These are phyloP conservation scores for Agrochola macilenta DNA, from an alignment of 2,888 invertebrate species.

Conservation along the genomic window DNA sequence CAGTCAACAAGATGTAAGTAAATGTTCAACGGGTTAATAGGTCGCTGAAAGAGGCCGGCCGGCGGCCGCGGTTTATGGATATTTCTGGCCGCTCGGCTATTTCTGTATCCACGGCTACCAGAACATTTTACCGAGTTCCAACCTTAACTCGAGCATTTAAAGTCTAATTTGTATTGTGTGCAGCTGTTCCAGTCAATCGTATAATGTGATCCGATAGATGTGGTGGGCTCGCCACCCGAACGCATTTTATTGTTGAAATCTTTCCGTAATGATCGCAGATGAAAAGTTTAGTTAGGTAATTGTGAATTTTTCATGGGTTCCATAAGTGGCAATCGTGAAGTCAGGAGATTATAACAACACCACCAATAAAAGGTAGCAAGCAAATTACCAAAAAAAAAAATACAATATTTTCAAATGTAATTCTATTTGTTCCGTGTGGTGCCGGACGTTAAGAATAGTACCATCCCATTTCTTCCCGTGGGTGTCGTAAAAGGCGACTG, in stretches of 20 bases:
- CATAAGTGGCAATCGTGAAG: background rate
- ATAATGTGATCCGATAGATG: conserved; percentile 51
- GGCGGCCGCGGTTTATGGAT: conserved; percentile 60
- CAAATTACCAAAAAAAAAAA: background rate
- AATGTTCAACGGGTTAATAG: conserved; percentile 63
- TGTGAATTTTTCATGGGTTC: background rate
- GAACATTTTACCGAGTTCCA: conserved; percentile 27
- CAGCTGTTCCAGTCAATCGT: conserved; percentile 43
- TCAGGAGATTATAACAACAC: background rate
- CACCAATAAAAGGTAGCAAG: background rate
- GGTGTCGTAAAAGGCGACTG: no score
- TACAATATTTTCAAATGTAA: no score
- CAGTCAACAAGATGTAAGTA: conserved; percentile 42
- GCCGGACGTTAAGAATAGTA: no score
- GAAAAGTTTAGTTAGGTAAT: background rate
- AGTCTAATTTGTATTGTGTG: conserved; percentile 45
- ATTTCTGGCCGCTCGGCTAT: conserved; percentile 67
- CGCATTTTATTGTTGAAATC: conserved; percentile 46
- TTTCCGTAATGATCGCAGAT: conserved; percentile 31
- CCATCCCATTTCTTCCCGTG: no score
- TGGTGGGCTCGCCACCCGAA: conserved; percentile 41
- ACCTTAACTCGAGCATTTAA: conserved; percentile 45
- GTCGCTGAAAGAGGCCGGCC: conserved; percentile 60
- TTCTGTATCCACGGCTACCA: conserved; percentile 48
- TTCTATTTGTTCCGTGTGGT: no score